Evolutionary conservation across 1,140 invertebrate species (phyloP).

Genomic region (Vanessa atalanta): DNA sequence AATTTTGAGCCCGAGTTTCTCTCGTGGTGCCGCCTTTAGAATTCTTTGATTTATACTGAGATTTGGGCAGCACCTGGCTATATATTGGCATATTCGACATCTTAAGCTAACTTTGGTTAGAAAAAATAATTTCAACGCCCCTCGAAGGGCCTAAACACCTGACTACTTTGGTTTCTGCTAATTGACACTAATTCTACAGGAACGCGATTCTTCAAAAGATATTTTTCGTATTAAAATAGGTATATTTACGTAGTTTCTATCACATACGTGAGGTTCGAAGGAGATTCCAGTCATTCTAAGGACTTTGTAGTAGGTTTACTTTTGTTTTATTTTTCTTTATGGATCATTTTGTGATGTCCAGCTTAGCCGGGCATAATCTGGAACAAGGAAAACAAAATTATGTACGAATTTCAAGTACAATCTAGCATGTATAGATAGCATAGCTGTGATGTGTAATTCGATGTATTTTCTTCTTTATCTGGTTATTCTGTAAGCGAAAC

Average conservation of each 20-base stretch:
- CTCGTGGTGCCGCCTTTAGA: slow-evolving; percentile 43
- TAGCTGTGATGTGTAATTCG: too few species aligned
- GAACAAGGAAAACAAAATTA: slow-evolving; percentile 2
- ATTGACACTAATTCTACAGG: slow-evolving; percentile 67
- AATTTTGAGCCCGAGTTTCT: slow-evolving; percentile 67
- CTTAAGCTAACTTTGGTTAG: slow-evolving; percentile 71
- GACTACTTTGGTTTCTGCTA: slow-evolving; percentile 57
- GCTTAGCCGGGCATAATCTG: slow-evolving; percentile 11
- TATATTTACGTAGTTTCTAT: slow-evolving; percentile 48
- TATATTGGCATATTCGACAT: slow-evolving; percentile 80
- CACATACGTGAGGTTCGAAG: slow-evolving; percentile 52
- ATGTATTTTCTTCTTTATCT: too few species aligned
- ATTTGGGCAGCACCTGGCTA: slow-evolving; percentile 77
- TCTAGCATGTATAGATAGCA: too few species aligned
- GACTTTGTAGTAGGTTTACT: slow-evolving; percentile 12
- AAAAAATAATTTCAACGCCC: slow-evolving; percentile 53
- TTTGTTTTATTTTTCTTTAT: slow-evolving; percentile 1
- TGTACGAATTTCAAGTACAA: too few species aligned
- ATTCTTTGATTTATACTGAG: slow-evolving; percentile 62
- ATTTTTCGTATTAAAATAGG: slow-evolving; percentile 53
- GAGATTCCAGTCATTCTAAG: slow-evolving; percentile 49
- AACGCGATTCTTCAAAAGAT: slow-evolving; percentile 53
- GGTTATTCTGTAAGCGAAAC: too few species aligned
- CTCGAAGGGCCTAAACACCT: slow-evolving; percentile 26
- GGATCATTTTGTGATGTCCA: slow-evolving; percentile 25